Conservation (phyloP, 2,888 invertebrate species). For the Drosophila mulleri region DNA sequence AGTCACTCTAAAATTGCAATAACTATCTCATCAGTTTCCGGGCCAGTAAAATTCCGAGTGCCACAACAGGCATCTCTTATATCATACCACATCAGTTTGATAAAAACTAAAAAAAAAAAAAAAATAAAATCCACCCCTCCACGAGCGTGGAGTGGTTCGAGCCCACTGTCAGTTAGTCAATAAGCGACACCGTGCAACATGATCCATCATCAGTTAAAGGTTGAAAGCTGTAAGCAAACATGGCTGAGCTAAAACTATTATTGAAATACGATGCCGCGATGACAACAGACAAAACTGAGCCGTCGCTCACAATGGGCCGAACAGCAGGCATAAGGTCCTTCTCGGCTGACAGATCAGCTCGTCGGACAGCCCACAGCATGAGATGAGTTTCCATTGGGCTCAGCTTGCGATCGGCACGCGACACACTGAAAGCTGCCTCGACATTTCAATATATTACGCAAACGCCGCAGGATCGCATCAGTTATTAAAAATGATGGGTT, state of each 20-base stretch:
- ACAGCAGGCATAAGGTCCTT: conserved; percentile 27
- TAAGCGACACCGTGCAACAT: conserved; percentile 69
- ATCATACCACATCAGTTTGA: not conserved
- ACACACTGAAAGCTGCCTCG: conserved; percentile 55
- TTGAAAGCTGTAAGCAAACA: conserved; percentile 70
- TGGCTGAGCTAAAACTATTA: conserved; percentile 62
- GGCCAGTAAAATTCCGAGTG: not conserved
- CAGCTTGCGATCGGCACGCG: conserved; percentile 78
- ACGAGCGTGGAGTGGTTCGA: conserved; percentile 8
- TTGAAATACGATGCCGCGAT: conserved; percentile 74
- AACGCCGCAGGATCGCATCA: conserved; percentile 63
- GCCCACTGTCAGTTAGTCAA: conserved; percentile 66
- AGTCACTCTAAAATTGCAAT: not conserved
- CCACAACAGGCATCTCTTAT: not conserved
- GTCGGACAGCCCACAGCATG: conserved; percentile 66
- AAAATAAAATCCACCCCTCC: conserved; percentile 28
- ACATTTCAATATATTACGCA: conserved; percentile 54
- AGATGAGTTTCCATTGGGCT: conserved; percentile 49
- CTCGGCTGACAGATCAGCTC: conserved; percentile 42
- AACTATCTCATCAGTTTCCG: conserved; percentile 1
- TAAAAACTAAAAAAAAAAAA: not conserved
- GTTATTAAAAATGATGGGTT: conserved; percentile 64
- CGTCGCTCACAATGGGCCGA: conserved; percentile 21
- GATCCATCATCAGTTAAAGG: conserved; percentile 71
- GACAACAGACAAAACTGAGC: conserved; percentile 67